Percentiles rank a stretch among this genome's conserved stretches.
Evolutionary conservation across 2,113 vertebrate species (phyloP).

Genomic region (Rissa tridactyla): DNA sequence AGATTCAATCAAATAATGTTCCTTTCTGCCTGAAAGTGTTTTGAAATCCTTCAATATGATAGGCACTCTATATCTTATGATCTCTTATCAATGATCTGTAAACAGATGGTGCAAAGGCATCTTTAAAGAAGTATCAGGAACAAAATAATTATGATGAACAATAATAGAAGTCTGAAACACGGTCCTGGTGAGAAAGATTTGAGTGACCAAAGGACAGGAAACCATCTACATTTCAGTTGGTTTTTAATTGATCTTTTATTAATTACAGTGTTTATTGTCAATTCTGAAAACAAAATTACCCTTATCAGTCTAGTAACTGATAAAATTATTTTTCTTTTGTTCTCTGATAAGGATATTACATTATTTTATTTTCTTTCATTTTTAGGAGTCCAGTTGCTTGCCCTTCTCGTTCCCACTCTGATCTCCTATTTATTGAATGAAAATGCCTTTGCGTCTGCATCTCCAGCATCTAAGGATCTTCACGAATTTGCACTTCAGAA

Average conservation of each 20-base stretch:
- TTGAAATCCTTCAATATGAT: background rate
- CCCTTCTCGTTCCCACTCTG: slow-evolving; percentile 92
- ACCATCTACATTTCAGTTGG: background rate
- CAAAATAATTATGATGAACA: background rate
- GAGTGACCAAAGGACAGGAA: background rate
- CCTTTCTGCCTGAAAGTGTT: background rate
- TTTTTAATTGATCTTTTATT: background rate
- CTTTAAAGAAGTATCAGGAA: background rate
- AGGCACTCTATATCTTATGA: background rate
- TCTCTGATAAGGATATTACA: background rate
- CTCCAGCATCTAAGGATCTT: slow-evolving; percentile 84
- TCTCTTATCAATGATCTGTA: background rate
- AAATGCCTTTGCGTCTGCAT: slow-evolving; percentile 85
- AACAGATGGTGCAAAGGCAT: background rate
- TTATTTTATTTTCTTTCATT: background rate
- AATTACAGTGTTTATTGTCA: background rate
- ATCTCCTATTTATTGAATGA: slow-evolving; percentile 96
- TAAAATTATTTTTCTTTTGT: background rate
- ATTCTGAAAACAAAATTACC: background rate
- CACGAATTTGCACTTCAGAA: slow-evolving; percentile 97
- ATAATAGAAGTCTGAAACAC: background rate
- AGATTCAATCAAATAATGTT: background rate
- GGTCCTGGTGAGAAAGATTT: background rate
- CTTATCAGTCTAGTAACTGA: background rate
- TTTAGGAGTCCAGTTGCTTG: slow-evolving; percentile 92